These are phyloP conservation scores for Regulus satrapa DNA, from an alignment of 2,113 vertebrate species.

Conservation along the genomic window DNA sequence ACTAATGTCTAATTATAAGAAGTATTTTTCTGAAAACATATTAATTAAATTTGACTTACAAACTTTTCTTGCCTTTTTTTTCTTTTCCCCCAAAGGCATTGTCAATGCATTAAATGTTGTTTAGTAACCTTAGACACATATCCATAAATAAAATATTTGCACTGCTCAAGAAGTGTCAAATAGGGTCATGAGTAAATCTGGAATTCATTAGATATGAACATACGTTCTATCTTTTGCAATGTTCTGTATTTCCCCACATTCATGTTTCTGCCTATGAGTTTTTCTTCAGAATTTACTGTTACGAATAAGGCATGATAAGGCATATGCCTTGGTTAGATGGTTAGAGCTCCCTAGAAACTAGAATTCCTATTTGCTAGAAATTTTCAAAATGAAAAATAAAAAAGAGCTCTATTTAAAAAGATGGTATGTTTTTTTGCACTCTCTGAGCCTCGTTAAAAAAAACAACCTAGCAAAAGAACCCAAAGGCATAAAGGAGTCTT, in stretches of 20 bases:
- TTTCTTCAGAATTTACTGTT: not conserved
- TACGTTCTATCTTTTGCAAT: not conserved
- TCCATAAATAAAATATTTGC: conserved; percentile 11
- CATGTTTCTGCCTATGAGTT: not conserved
- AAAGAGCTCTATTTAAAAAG: not conserved
- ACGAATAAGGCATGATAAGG: not conserved
- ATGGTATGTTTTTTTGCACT: accelerated
- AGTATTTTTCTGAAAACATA: not conserved
- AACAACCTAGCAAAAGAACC: not conserved
- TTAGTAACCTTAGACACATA: conserved; percentile 4
- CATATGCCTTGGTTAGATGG: not conserved
- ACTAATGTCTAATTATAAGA: not conserved
- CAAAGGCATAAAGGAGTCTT: not conserved
- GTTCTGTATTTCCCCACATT: not conserved
- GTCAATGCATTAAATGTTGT: not conserved
- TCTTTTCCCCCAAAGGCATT: not conserved
- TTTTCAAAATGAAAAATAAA: not conserved
- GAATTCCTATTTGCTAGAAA: not conserved
- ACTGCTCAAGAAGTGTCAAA: not conserved
- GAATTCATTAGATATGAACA: not conserved
- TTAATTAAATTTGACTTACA: conserved; percentile 35
- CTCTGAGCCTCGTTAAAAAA: not conserved
- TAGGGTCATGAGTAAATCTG: not conserved
- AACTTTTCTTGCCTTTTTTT: not conserved
- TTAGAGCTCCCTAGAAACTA: not conserved